Conservation (phyloP, 2,113 vertebrate genomes). For the Xiphias gladius region DNA sequence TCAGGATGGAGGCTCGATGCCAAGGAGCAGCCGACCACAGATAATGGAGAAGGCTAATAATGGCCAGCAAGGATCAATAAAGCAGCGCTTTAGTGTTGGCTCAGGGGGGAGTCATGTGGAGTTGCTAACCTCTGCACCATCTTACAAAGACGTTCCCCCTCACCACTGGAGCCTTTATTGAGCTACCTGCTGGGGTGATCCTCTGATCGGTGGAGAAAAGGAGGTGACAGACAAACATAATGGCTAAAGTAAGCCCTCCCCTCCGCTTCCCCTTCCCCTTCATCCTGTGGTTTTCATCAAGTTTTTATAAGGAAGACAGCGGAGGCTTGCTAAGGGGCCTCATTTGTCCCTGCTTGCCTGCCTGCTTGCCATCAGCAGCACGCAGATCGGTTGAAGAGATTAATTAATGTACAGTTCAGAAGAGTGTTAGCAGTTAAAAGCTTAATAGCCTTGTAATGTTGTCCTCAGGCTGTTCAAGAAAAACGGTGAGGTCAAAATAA, state of each 20-base stretch:
- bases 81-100: slow-evolving; percentile 37
- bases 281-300: slow-evolving; percentile 35
- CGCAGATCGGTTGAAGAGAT: slow-evolving; percentile 33
- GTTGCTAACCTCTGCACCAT: slow-evolving; percentile 59
- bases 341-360: slow-evolving; percentile 24
- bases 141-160: slow-evolving; percentile 49
- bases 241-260: slow-evolving; percentile 6
- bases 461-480: slow-evolving; percentile 29
- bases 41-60: slow-evolving; percentile 71
- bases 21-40: slow-evolving; percentile 30
- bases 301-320: slow-evolving; percentile 40
- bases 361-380: slow-evolving; percentile 40
- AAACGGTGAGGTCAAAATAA: slow-evolving; percentile 42
- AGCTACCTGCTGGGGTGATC: slow-evolving; percentile 56
- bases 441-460: slow-evolving; percentile 53
- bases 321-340: slow-evolving; percentile 32
- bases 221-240: slow-evolving; percentile 54
- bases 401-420: slow-evolving; percentile 56
- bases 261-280: not conserved
- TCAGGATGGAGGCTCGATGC: slow-evolving; percentile 39
- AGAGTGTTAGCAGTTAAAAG: slow-evolving; percentile 57
- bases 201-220: slow-evolving; percentile 54
- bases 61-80: slow-evolving; percentile 69
- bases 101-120: slow-evolving; percentile 49
- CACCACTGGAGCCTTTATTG: slow-evolving; percentile 59